Evolutionary conservation across 92 coral and sea anemone species (phyloP), one percentile per base, ranked within the genome.

Genomic region (Epizoanthus rinbou): DNA sequence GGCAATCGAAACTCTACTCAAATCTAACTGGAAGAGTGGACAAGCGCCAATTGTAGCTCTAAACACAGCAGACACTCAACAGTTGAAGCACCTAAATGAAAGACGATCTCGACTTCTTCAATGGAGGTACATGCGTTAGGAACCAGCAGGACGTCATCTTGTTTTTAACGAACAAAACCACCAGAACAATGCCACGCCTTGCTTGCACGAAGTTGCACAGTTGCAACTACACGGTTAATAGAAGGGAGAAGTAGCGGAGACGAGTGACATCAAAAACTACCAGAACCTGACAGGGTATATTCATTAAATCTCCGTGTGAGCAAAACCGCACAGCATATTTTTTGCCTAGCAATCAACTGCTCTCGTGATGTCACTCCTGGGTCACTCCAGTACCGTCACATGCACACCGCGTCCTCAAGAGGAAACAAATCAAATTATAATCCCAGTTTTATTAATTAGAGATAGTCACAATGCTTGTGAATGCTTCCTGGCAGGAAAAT

Each of bases 171-270:
- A 4, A 41, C 57, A 71, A 71, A 71, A 71, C 76, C 76, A 71
- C 76, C 13, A 39, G 58, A 71, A 71, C 76, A 71, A 71, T 71
- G 58, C 57, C 76, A 71, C 76, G 76, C 76, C 76, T 45, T 71
- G 57, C 21, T 45, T 71, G 33, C 76, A 56, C 24, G 14, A 10
- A 39, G 28, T 8, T 45, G 54, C 57, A 47, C 76, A 71, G 76
- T 56, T 71, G 76, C 76, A 22, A 71, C 76, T 21, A 23, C 76
- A n/a, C 16, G 33, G 7, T 15, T 11, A 71, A 54, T 19, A 5
- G 23, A 56, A 1, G 0, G 23, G 14, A 31, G 57, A 39, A 41
- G 25, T 39, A 25, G 22, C n/a, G 33, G 23, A 71, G 18, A 56
- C 43, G 43, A 71, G 57, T 71, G 76, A 71, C 21, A 71, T 31